These are phyloP conservation scores for Tridacna gigas DNA, from an alignment of 2,888 invertebrate species.

Conservation along the genomic window DNA sequence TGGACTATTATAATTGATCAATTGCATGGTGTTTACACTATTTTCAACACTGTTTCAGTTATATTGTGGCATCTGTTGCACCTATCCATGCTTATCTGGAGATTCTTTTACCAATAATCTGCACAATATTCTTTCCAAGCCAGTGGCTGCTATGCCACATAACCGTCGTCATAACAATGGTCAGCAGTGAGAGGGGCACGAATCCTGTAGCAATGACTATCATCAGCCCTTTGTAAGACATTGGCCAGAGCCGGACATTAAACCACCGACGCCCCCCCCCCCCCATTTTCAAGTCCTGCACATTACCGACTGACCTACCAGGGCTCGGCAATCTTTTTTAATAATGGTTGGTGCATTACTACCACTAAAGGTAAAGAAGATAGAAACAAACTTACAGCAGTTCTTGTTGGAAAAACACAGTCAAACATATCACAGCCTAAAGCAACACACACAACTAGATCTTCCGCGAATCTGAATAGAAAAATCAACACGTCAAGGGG, in stretches of 20 bases:
- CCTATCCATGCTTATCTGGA: too few species aligned
- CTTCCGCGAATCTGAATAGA: slow-evolving; percentile 91
- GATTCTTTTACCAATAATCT: neutral
- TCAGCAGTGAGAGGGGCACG: too few species aligned
- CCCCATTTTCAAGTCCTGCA: neutral
- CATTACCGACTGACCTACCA: neutral
- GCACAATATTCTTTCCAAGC: neutral
- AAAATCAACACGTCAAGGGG: too few species aligned
- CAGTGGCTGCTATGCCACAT: neutral
- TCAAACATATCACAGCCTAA: slow-evolving; percentile 99
- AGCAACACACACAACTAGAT: slow-evolving; percentile 97
- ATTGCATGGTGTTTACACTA: too few species aligned
- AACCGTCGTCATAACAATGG: neutral
- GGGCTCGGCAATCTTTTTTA: too few species aligned
- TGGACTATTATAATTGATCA: too few species aligned
- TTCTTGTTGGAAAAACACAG: slow-evolving; percentile 96
- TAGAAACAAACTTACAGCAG: slow-evolving; percentile 90
- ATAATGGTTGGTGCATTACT: too few species aligned
- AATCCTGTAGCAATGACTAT: neutral
- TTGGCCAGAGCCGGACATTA: neutral
- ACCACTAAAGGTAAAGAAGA: too few species aligned
- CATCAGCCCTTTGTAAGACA: neutral
- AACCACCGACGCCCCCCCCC: neutral
- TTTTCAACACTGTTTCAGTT: too few species aligned
- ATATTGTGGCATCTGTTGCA: too few species aligned